A percentile compares a stretch with the other conserved stretches of the same genome.
phyloP scores from a whole-genome alignment of 1,140 invertebrate genomes.

The Micrasema longulum region DNA sequence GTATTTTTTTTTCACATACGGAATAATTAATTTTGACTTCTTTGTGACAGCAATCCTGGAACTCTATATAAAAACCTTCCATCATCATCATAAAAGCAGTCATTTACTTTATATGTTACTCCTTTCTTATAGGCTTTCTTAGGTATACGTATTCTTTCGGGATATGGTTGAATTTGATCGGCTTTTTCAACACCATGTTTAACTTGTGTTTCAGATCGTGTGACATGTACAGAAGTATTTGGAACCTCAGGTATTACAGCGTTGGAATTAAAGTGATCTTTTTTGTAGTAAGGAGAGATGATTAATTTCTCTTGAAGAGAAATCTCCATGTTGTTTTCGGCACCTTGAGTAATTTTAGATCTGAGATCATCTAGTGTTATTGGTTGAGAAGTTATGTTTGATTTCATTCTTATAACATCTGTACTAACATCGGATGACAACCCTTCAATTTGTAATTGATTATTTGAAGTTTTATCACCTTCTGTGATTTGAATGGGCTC shows the following conservation, averaged over 20 bases:
- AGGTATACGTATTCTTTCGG: slow-evolving; percentile 75
- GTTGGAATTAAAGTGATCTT: slow-evolving; percentile 3
- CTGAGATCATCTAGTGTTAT: slow-evolving; percentile 7
- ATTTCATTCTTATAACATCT: background rate
- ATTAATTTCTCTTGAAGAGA: slow-evolving; percentile 6
- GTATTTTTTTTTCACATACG: background rate
- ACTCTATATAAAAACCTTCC: slow-evolving; percentile 81
- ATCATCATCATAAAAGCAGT: slow-evolving; percentile 83
- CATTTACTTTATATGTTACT: slow-evolving; percentile 77
- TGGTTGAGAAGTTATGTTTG: background rate
- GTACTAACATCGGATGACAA: background rate
- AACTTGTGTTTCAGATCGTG: no score
- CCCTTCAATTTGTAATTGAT: slow-evolving; percentile 10
- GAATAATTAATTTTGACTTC: slow-evolving; percentile 2
- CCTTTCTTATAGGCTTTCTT: slow-evolving; percentile 70
- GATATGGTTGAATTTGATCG: slow-evolving; percentile 58
- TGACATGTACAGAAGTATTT: slow-evolving; percentile 19
- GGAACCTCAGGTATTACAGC: background rate
- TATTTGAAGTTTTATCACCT: background rate
- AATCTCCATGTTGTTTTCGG: background rate
- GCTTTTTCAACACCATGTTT: background rate
- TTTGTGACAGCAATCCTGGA: slow-evolving; percentile 69
- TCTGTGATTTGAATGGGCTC: background rate
- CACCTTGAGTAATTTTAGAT: slow-evolving; percentile 1
- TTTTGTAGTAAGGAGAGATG: background rate